These are phyloP conservation scores for Chrysocyon brachyurus DNA, from an alignment of 2,797 vertebrate species.

Conservation along the genomic window DNA sequence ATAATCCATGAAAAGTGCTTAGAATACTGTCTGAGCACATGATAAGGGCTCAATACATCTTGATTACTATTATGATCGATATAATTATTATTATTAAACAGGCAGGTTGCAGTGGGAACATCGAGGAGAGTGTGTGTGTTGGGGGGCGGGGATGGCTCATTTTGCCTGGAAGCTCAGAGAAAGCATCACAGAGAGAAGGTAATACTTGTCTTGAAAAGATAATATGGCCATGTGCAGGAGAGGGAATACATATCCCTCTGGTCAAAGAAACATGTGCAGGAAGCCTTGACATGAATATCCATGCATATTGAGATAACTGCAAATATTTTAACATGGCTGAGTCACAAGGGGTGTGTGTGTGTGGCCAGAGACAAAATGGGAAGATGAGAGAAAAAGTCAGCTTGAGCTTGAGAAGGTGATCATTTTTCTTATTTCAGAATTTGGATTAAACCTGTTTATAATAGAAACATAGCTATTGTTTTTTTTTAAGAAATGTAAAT, in stretches of 20 bases:
- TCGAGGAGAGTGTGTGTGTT: background rate
- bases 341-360: background rate
- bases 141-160: background rate
- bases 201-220: background rate
- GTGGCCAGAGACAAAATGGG: background rate
- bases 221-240: background rate
- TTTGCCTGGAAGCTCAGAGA: background rate
- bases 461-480: background rate
- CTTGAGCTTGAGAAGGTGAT: background rate
- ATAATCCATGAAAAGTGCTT: background rate
- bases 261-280: background rate
- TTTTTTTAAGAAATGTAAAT: background rate
- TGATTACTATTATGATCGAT: constrained; percentile 68
- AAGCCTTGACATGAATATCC: background rate
- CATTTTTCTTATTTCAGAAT: background rate
- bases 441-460: background rate
- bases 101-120: constrained; percentile 37
- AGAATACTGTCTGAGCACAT: constrained; percentile 68
- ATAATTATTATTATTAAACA: constrained; percentile 71
- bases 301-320: background rate
- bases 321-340: background rate
- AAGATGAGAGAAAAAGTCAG: background rate
- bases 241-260: background rate
- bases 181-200: background rate
- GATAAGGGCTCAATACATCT: constrained; percentile 63